Evolutionary conservation across 1,140 invertebrate genomes (phyloP), one percentile per base, ranked within the genome.

Genomic region (Maconellicoccus hirsutus): DNA sequence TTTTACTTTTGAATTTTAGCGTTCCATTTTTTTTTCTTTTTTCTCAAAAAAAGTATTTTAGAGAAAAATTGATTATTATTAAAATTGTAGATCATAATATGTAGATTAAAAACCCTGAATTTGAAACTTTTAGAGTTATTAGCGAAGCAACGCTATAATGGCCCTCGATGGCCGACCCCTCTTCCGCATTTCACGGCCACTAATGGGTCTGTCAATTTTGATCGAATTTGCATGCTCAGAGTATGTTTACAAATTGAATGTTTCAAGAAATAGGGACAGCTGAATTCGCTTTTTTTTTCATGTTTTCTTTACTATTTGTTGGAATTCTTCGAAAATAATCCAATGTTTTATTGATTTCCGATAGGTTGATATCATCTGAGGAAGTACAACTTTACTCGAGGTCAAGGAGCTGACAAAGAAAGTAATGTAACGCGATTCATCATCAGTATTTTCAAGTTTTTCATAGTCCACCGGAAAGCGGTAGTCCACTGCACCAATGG

Each of bases 141-240:
- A 33, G 12, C 71, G 21, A 29, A 72, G 29, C 22, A 73, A 70
- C 61, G 72, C 72, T 61, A 21, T 25, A 33, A 38, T 73, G 16
- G 72, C 70, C 21, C 63, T 73, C 27, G 70, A 19, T 16, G 70
- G 72, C 16, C 70, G 70, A 27, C 72, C 72, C 59, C 70, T 73
- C 29, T 71, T 71, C 21, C 72, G 63, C 10, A 71, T 71, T 71
- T 73, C 3, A 70, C 72, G 16, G 52, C 72, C 19, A 38, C 33
- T 52, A 22, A 38, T 21, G 70, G 33, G 52, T 25, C 25, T n/a
- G 23, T 22, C 19, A 70, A 52, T 52, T 70, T 70, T 12, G 52
- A 26, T 33, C 70, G 70, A 23, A 70, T 52, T 52, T 70, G 70
- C 70, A 70, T 70, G 7, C 70, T 38, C 39, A 70, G 19, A 29